Base-by-base conservation (phyloP, 1,140 invertebrate genomes). In the Drosophila littoralis region DNA sequence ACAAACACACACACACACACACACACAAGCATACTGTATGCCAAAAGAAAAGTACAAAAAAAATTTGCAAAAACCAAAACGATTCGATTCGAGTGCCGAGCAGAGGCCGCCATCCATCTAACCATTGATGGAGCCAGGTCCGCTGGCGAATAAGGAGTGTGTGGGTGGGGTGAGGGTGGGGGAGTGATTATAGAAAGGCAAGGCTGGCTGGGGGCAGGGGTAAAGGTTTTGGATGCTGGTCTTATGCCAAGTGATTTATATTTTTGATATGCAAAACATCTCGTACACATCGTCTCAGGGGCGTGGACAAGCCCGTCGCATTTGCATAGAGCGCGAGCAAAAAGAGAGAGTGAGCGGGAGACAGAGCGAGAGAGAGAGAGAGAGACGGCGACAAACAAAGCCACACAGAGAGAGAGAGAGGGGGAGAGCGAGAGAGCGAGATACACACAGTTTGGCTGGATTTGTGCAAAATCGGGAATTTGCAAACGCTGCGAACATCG, bases 251-350 rank as follows among this genome's bases (percentile, higher is more conserved):
- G 83, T 86, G 83, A 86, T 86, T 86, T 86, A 86, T 86, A 86
- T 86, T 88, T 86, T 86, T 83, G 83, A 86, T 88, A 86, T 86
- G 83, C 83, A 86, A 86, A 86, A 86, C 84, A 88, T 75, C 82
- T 74, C 83, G 77, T 82, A 76, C 79, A 76, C 76, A 79, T 75
- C 79, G 79, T 76, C 65, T 69, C 76, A 68, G 76, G 78, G 79
- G 79, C 76, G 76, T 81, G 79, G 79, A 81, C 81, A 84, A 78
- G 58, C 67, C 72, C 78, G 48, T 77, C 57, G 65, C 63, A 79
- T 71, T 77, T 66, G 71, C 72, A 75, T 45, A 52, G 15, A 43
- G 61, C 28, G 61, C 5, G 15, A 46, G 42, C 22, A 35, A n/a
- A 46, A 7, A 22, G 7, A 28, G 32, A 28, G 0, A 28, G 59